phyloP scores from a whole-genome alignment of 2,113 vertebrate genomes.

The Rhabdomys dilectus region DNA sequence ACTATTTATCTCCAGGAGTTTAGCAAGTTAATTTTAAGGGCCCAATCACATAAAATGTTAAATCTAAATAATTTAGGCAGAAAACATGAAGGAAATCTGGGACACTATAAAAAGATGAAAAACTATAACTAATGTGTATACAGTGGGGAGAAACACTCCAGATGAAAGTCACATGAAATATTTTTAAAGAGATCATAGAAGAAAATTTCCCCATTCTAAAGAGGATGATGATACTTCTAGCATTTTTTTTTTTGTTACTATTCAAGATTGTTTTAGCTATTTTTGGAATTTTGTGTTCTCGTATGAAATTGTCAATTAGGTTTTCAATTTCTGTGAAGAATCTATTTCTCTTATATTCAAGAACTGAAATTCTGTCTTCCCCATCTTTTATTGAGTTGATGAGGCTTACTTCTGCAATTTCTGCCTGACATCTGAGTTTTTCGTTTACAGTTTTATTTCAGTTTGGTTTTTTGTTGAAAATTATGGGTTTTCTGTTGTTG shows the following conservation, averaged over 20 bases:
- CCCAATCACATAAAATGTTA: neutral
- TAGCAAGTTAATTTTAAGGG: neutral
- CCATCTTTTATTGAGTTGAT: neutral
- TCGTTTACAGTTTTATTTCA: neutral
- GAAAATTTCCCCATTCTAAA: neutral
- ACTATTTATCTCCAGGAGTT: neutral
- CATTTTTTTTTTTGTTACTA: neutral
- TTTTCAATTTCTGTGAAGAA: neutral
- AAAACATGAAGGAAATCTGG: neutral
- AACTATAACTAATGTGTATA: neutral
- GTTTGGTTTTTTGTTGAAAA: neutral
- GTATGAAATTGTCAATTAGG: neutral
- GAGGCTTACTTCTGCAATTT: neutral
- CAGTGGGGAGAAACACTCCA: neutral
- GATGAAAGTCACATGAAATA: neutral
- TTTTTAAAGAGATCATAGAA: neutral
- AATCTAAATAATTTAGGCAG: neutral
- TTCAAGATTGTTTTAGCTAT: neutral
- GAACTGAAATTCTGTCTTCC: neutral
- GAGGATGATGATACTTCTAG: neutral
- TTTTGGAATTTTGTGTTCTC: neutral
- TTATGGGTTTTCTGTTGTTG: neutral
- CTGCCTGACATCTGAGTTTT: neutral
- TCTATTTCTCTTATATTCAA: neutral
- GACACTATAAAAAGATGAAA: neutral